These are phyloP conservation scores for human (Homo sapiens) DNA, from an alignment of 2,113 vertebrate species.

Conservation along the genomic window DNA sequence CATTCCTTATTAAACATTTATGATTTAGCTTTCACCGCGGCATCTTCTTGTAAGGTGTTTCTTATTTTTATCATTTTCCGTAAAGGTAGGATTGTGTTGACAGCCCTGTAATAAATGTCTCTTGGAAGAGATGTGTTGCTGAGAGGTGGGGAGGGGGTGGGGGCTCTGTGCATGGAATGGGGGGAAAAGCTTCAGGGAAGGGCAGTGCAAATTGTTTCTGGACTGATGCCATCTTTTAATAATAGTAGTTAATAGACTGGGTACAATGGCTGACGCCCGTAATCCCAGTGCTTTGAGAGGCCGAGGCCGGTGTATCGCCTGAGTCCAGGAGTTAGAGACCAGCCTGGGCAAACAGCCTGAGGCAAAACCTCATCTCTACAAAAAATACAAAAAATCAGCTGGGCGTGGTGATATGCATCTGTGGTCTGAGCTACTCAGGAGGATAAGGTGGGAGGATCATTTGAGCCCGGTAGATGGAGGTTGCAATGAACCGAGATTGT, in stretches of 20 bases:
- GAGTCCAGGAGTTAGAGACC: too few species aligned
- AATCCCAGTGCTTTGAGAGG: too few species aligned
- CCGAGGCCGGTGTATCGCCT: too few species aligned
- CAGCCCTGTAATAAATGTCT: slow-evolving; percentile 82
- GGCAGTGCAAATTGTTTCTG: slow-evolving; percentile 26
- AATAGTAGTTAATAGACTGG: slow-evolving; percentile 26
- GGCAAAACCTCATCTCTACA: too few species aligned
- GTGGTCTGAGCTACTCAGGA: too few species aligned
- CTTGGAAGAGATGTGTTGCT: slow-evolving; percentile 71
- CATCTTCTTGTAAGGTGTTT: slow-evolving; percentile 86
- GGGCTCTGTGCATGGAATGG: neutral
- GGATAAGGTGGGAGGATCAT: too few species aligned
- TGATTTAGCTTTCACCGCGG: slow-evolving; percentile 84
- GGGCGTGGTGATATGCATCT: too few species aligned
- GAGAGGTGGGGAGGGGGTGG: neutral
- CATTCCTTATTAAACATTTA: slow-evolving; percentile 90
- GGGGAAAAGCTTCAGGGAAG: neutral
- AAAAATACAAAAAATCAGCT: too few species aligned
- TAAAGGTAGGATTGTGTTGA: slow-evolving; percentile 80
- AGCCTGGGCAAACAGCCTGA: too few species aligned
- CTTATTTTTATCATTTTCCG: slow-evolving; percentile 85
- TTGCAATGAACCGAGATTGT: too few species aligned
- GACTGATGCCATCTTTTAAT: slow-evolving; percentile 29
- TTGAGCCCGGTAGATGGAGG: too few species aligned
- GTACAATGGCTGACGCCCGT: too few species aligned